Percentiles rank a stretch among this genome's conserved stretches.
Conservation (phyloP, 2,888 invertebrate species). For the Apoda limacodes region DNA sequence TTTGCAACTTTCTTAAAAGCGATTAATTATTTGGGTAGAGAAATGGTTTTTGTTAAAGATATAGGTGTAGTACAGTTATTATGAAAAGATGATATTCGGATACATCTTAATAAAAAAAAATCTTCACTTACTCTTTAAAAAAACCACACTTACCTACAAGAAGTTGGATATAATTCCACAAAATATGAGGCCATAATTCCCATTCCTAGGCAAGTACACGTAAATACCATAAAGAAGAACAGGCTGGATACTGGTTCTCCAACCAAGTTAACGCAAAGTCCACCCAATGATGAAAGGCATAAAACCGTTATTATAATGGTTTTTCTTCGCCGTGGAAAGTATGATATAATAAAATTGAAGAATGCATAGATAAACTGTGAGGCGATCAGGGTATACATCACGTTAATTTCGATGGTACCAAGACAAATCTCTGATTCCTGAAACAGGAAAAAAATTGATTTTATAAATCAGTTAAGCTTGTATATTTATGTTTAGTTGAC, state of each 20-base stretch:
- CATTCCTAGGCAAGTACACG: constrained; percentile 55
- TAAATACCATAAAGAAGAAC: constrained; percentile 48
- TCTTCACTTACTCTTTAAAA: too few species aligned
- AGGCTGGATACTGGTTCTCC: constrained; percentile 55
- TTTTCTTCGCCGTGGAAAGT: constrained; percentile 67
- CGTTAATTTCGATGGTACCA: constrained; percentile 65
- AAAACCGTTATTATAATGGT: constrained; percentile 57
- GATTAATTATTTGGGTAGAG: too few species aligned
- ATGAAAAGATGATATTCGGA: too few species aligned
- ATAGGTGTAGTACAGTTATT: too few species aligned
- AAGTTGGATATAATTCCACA: constrained; percentile 55
- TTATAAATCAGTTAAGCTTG: too few species aligned
- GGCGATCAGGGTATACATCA: constrained; percentile 73
- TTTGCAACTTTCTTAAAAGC: too few species aligned
- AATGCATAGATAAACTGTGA: constrained; percentile 73
- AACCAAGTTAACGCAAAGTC: constrained; percentile 45
- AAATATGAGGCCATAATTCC: constrained; percentile 58
- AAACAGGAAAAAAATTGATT: constrained; percentile 22
- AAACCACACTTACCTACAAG: constrained; percentile 48
- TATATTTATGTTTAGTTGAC: too few species aligned
- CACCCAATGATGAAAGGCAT: constrained; percentile 64
- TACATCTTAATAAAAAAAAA: too few species aligned
- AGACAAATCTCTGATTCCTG: constrained; percentile 53
- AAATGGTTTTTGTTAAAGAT: too few species aligned
- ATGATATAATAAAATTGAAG: constrained; percentile 67